These are phyloP conservation scores for Pyrrhosoma nymphula DNA, from an alignment of 2,888 invertebrate species.

Conservation along the genomic window DNA sequence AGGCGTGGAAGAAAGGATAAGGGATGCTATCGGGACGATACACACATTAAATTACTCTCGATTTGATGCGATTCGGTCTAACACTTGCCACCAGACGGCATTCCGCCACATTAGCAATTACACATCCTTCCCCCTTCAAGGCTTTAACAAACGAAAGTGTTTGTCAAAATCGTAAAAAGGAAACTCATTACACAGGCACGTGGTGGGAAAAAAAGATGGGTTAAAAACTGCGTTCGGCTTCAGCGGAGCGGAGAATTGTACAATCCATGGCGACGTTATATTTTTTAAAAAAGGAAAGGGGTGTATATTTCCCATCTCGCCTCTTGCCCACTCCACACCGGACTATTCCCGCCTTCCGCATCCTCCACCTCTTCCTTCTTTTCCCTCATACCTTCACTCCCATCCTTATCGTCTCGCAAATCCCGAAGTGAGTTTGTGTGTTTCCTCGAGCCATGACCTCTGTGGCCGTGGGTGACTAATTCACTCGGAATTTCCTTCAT, in stretches of 20 bases:
- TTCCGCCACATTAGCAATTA: slow-evolving; percentile 5
- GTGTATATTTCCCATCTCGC: slow-evolving; percentile 16
- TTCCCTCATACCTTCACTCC: too few species aligned
- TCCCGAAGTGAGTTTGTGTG: background rate
- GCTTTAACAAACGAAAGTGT: slow-evolving; percentile 23
- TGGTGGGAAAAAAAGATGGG: background rate
- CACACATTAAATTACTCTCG: background rate
- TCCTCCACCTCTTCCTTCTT: too few species aligned
- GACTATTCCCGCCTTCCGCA: background rate
- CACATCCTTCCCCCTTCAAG: background rate
- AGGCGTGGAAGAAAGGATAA: background rate
- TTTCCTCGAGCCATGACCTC: slow-evolving; percentile 24
- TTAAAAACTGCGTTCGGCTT: background rate
- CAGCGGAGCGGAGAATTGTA: slow-evolving; percentile 48
- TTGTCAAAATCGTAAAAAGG: slow-evolving; percentile 5
- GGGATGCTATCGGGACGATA: background rate
- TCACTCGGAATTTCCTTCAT: background rate
- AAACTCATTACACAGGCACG: slow-evolving; percentile 29
- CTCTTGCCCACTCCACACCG: background rate
- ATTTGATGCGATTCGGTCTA: background rate
- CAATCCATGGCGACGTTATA: slow-evolving; percentile 12
- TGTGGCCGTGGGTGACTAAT: background rate
- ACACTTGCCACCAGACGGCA: background rate
- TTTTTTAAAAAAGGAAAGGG: background rate
- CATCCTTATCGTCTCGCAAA: background rate